These are phyloP conservation scores for Karalla daura DNA, from an alignment of 2,797 vertebrate genomes.

Conservation along the genomic window DNA sequence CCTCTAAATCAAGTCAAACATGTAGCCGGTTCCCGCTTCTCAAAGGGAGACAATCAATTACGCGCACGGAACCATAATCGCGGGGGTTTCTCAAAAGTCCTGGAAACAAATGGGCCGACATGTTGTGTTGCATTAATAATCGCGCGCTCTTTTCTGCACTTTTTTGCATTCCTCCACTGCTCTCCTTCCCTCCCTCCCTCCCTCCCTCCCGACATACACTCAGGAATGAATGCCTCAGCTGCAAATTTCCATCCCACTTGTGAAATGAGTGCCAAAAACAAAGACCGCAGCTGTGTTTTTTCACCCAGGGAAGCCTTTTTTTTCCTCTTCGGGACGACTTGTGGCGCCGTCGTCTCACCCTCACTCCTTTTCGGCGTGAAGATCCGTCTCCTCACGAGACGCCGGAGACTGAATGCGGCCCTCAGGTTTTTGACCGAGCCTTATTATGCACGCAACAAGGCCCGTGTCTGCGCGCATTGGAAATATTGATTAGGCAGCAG, in stretches of 20 bases:
- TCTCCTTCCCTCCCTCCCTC: slow-evolving; percentile 33
- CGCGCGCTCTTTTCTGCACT: slow-evolving; percentile 27
- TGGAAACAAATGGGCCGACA: slow-evolving; percentile 69
- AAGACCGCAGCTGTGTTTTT: slow-evolving; percentile 72
- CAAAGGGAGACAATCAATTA: slow-evolving; percentile 70
- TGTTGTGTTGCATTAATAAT: slow-evolving; percentile 65
- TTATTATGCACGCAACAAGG: slow-evolving; percentile 48
- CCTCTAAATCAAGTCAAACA: slow-evolving; percentile 74
- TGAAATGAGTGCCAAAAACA: slow-evolving; percentile 68
- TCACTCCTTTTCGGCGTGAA: slow-evolving; percentile 24
- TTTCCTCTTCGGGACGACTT: slow-evolving; percentile 61
- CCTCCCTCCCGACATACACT: slow-evolving; percentile 19
- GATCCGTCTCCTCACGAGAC: slow-evolving; percentile 44
- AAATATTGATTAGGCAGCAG: slow-evolving; percentile 61
- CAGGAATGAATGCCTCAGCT: slow-evolving; percentile 68
- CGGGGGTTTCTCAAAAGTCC: slow-evolving; percentile 60
- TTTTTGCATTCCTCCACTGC: slow-evolving; percentile 30
- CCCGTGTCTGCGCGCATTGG: slow-evolving; percentile 45
- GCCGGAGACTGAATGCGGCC: slow-evolving; percentile 19
- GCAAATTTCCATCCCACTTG: slow-evolving; percentile 69
- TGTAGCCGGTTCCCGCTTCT: slow-evolving; percentile 48
- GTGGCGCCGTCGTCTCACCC: slow-evolving; percentile 9
- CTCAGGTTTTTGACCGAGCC: slow-evolving; percentile 40
- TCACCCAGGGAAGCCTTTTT: slow-evolving; percentile 63
- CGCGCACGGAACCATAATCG: slow-evolving; percentile 54